Conservation (phyloP, 2,113 vertebrate genomes). For the Nothoprocta pentlandii region DNA sequence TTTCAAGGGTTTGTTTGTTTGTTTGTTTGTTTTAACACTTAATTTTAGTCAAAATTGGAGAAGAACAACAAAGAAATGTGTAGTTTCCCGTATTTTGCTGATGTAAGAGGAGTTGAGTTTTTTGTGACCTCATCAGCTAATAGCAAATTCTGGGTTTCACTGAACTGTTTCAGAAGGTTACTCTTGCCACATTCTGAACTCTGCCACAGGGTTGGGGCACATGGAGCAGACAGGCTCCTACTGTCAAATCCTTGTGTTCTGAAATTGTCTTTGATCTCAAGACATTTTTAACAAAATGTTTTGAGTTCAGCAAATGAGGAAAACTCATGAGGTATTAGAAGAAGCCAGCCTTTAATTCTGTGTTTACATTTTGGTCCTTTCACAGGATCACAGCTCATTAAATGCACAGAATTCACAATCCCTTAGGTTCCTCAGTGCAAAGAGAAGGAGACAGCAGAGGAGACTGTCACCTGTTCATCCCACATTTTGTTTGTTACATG, state of each 20-base stretch:
- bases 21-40: neutral
- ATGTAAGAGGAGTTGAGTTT: constrained; percentile 1
- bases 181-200: neutral
- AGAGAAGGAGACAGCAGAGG: neutral
- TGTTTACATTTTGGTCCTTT: neutral
- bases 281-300: neutral
- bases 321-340: neutral
- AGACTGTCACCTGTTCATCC: neutral
- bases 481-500: neutral
- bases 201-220: neutral
- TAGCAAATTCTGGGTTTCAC: neutral
- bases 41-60: constrained; percentile 1
- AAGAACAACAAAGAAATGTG: neutral
- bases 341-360: neutral
- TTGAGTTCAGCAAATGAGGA: neutral
- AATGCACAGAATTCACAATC: neutral
- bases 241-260: neutral
- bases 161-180: neutral
- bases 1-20: neutral
- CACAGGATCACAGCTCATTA: neutral
- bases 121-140: neutral
- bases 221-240: neutral
- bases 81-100: neutral
- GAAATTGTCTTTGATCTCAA: neutral
- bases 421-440: neutral